Evolutionary conservation across 1,140 invertebrate genomes (phyloP).

Genomic region (Leptopilina clavipes): DNA sequence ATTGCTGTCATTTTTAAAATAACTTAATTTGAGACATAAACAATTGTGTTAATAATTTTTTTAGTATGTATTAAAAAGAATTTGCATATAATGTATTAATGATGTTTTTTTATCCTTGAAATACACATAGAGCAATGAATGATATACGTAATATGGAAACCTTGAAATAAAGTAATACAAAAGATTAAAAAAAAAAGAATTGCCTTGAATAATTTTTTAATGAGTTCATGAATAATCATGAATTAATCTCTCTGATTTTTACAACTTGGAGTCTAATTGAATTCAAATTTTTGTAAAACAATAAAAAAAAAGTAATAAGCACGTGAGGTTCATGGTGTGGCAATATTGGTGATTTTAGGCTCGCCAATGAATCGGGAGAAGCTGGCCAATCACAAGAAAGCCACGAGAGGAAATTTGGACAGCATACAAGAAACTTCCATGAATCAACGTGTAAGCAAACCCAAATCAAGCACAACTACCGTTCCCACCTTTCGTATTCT

Average conservation of each 20-base stretch:
- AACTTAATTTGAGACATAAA: too few relatives aligned
- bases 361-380: constrained; percentile 86
- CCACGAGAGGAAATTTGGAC: constrained; percentile 78
- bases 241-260: background rate
- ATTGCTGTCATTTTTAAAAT: background rate
- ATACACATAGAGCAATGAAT: background rate
- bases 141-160: background rate
- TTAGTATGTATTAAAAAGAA: too few relatives aligned
- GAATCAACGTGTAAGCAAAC: constrained; percentile 76
- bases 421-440: constrained; percentile 85
- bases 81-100: background rate
- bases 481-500: constrained; percentile 71
- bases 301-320: background rate
- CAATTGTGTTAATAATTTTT: too few relatives aligned
- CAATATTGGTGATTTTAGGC: constrained; percentile 75
- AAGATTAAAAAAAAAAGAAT: background rate
- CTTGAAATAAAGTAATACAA: background rate
- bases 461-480: constrained; percentile 69
- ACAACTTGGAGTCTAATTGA: constrained; percentile 21
- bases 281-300: background rate
- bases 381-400: constrained; percentile 81
- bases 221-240: constrained; percentile 6
- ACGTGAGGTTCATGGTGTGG: constrained; percentile 25
- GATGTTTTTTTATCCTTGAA: background rate
- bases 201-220: background rate